A percentile compares a stretch with the other conserved stretches of the same genome.
Evolutionary conservation across 2,888 invertebrate species (phyloP).

Genomic region (Ctenicera cuprea): DNA sequence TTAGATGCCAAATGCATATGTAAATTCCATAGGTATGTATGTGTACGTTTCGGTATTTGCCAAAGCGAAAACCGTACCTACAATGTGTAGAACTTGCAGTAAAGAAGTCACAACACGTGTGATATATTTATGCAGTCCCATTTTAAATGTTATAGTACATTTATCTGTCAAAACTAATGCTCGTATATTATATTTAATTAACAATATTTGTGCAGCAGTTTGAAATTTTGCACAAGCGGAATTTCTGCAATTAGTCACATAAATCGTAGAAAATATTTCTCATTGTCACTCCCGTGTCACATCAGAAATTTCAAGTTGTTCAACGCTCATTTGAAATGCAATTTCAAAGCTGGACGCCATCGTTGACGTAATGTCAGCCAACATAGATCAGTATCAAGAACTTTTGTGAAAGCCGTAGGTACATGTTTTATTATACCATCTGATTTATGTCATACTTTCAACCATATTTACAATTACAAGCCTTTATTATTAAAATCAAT

Average conservation of each 20-base stretch:
- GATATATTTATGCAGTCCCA: conserved; percentile 19
- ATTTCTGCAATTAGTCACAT: conserved; percentile 13
- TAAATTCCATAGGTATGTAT: conserved; percentile 26
- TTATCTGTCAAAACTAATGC: conserved; percentile 23
- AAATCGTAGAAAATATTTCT: conserved; percentile 1
- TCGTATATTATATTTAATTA: conserved; percentile 30
- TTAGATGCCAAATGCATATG: conserved; percentile 25
- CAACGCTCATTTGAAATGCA: conserved; percentile 18
- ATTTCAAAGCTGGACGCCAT: conserved; percentile 9
- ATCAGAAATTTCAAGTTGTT: conserved; percentile 7
- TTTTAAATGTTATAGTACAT: conserved; percentile 26
- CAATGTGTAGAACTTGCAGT: conserved; percentile 26
- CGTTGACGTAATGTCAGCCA: conserved; percentile 22
- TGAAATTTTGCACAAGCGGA: conserved; percentile 4
- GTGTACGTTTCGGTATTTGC: conserved; percentile 31
- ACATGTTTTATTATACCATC: conserved; percentile 13
- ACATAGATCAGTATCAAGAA: conserved; percentile 19
- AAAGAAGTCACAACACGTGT: conserved; percentile 25
- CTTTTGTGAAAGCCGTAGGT: conserved; percentile 23
- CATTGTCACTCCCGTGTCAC: not conserved
- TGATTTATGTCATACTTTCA: conserved; percentile 29
- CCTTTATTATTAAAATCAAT: conserved; percentile 37
- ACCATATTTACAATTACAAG: conserved; percentile 25
- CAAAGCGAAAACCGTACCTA: conserved; percentile 21
- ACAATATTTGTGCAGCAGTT: conserved; percentile 14